Conservation (phyloP, 2,888 invertebrate genomes). For the Morpho deidamia region DNA sequence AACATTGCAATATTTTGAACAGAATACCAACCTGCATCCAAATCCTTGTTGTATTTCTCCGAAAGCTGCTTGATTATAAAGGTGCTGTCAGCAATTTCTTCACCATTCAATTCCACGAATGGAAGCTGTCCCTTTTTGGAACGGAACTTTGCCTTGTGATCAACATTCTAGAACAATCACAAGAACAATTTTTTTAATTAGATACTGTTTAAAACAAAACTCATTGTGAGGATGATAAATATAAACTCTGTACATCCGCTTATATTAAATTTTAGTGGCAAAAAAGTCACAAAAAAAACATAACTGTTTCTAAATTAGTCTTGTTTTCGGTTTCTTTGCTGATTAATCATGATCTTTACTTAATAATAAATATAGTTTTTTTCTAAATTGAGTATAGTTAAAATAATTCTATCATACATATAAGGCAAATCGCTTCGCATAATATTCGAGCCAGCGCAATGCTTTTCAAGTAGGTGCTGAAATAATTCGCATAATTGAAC, state of each 20-base stretch:
- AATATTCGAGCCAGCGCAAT: too few relatives aligned
- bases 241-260: not conserved
- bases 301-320: too few relatives aligned
- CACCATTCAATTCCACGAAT: conserved; percentile 96
- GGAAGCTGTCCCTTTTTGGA: conserved; percentile 97
- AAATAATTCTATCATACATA: too few relatives aligned
- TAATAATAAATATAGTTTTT: too few relatives aligned
- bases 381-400: too few relatives aligned
- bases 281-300: too few relatives aligned
- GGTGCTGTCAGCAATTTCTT: conserved; percentile 94
- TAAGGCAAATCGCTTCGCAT: too few relatives aligned
- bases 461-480: too few relatives aligned
- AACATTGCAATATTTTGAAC: not conserved
- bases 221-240: not conserved
- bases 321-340: too few relatives aligned
- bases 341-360: too few relatives aligned
- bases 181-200: not conserved
- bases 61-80: conserved; percentile 93
- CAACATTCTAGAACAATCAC: conserved; percentile 87
- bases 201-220: not conserved
- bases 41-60: conserved; percentile 88
- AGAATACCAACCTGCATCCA: conserved; percentile 81
- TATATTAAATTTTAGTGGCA: too few relatives aligned
- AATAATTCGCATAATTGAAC: too few relatives aligned
- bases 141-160: conserved; percentile 95